Evolutionary conservation across 1,140 invertebrate genomes (phyloP), one percentile per base, ranked within the genome.

Genomic region (Philopotamus ludificatus): DNA sequence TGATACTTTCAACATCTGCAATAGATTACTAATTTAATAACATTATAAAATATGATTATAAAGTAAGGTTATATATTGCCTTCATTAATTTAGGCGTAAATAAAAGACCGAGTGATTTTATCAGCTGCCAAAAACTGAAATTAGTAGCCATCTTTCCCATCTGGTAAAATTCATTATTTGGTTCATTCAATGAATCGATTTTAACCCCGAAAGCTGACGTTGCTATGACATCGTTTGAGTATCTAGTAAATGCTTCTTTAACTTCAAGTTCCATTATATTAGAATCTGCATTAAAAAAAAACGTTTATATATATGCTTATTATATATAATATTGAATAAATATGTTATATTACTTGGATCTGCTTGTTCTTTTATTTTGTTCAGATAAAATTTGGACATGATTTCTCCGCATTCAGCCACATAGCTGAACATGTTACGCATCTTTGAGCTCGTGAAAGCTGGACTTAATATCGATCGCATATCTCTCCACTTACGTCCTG

Each of bases 201-300:
- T 79, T 71, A 0, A 84, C 68, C 0, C 83, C 83, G 62, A 84
- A 84, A 0, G 81, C 81, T 7, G 75, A 75, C 0, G 75, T 77
- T 1, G 82, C 81, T 47, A 84, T 84, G 2, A 82, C 73, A 57
- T 84, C 83, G 65, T 79, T 79, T 0, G 81, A 76, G 26, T 77
- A 75, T 63, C 77, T 73, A 2, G 74, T 76, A 59, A 76, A 79
- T 0, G 74, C 53, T 21, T 82, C 77, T 66, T 79, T 80, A 49
- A 81, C 66, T 23, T 83, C 78, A 7, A 83, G 2, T 3, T 75
- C 74, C 4, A 76, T 34, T 4, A 34, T 7, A 7, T 34, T 34
- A 34, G 28, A 7, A 7, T 7, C 28, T 34, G 12, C 28, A 34
- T 34, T 4, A 7, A 12, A 34, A 12, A 12, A 4, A 7, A 4